phyloP scores from a whole-genome alignment of 2,113 vertebrate genomes.

The Anhinga rufa region DNA sequence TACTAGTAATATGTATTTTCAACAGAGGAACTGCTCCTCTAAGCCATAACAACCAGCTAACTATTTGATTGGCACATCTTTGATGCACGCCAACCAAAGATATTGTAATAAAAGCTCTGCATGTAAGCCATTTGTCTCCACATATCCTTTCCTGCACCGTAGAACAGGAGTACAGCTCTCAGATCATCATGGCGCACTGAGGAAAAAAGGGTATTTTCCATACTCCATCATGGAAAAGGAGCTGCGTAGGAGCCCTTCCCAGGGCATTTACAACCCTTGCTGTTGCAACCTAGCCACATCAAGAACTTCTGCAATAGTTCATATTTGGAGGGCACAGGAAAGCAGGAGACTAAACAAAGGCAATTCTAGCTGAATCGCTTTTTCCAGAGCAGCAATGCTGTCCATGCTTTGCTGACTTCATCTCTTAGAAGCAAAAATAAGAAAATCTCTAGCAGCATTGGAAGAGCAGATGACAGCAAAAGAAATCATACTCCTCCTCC shows the following conservation, averaged over 20 bases:
- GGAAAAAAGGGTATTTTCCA: not conserved
- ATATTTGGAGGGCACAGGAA: not conserved
- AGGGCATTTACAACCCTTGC: not conserved
- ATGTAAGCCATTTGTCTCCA: not conserved
- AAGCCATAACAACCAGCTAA: not conserved
- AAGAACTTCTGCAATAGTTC: not conserved
- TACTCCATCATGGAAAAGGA: not conserved
- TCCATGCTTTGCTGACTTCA: not conserved
- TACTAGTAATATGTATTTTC: not conserved
- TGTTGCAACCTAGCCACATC: not conserved
- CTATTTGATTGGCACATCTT: not conserved
- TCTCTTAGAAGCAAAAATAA: not conserved
- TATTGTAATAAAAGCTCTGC: not conserved
- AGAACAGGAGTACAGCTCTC: not conserved
- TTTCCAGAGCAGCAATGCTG: not conserved
- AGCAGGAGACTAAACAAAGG: not conserved
- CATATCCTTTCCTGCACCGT: not conserved
- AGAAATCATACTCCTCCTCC: not conserved
- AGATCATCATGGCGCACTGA: not conserved
- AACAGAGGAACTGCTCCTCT: not conserved
- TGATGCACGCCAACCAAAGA: not conserved
- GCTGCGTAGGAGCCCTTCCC: not conserved
- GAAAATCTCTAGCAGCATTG: not conserved
- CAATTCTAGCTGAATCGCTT: not conserved
- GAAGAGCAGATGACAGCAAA: not conserved